phyloP scores from a whole-genome alignment of 2,113 vertebrate species.

The Emydocephalus ijimae region DNA sequence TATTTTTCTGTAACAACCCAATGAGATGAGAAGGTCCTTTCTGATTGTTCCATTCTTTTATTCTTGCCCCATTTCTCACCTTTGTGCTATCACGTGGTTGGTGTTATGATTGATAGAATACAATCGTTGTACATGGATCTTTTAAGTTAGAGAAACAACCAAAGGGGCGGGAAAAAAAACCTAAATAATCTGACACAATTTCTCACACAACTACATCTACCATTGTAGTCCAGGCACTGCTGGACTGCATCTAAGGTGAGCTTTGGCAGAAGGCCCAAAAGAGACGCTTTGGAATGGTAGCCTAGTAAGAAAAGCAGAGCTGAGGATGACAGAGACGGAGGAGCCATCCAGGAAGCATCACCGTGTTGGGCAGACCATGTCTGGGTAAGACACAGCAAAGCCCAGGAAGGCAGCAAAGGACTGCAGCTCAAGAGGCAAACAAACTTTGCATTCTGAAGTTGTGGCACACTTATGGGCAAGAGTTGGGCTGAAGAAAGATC shows the following conservation, averaged over 20 bases:
- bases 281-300: background rate
- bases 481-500: background rate
- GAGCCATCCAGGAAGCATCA: background rate
- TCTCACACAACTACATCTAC: too few species aligned
- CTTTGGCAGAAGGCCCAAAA: background rate
- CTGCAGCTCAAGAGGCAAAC: background rate
- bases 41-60: background rate
- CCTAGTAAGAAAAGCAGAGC: background rate
- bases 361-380: background rate
- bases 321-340: background rate
- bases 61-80: background rate
- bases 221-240: background rate
- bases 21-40: too few species aligned
- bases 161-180: background rate
- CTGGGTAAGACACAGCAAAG: background rate
- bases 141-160: background rate
- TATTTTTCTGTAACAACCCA: too few species aligned
- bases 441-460: background rate
- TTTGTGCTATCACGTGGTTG: background rate
- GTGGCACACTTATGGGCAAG: background rate
- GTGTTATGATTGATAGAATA: background rate
- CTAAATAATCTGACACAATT: background rate
- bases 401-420: background rate
- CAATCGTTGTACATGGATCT: background rate
- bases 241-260: background rate